Evolutionary conservation across 2,797 vertebrate genomes (phyloP).

Genomic region (Dermochelys coriacea): DNA sequence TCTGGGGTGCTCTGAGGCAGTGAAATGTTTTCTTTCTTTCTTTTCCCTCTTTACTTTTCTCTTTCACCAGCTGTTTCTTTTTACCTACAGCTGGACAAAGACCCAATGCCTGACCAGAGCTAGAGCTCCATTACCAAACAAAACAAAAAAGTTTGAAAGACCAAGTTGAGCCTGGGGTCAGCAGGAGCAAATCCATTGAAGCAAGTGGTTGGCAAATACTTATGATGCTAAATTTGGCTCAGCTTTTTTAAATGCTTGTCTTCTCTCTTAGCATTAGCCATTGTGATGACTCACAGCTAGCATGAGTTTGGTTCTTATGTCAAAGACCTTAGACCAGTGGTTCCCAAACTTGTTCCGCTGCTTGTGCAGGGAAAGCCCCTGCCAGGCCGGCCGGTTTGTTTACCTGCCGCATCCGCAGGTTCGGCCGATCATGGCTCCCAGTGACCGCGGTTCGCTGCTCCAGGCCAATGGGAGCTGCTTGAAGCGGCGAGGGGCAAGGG

Average conservation of each 20-base stretch:
- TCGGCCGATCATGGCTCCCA: too few species aligned
- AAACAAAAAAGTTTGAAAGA: not conserved
- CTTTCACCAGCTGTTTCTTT: not conserved
- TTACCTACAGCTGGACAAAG: not conserved
- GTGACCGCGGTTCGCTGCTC: too few species aligned
- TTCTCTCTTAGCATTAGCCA: fast-evolving
- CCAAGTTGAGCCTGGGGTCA: not conserved
- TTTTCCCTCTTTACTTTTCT: not conserved
- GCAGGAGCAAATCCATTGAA: not conserved
- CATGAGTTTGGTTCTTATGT: not conserved
- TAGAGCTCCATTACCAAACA: not conserved
- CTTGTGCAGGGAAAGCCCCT: too few species aligned
- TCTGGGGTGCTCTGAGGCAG: not conserved
- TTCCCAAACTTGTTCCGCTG: too few species aligned
- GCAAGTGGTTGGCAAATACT: not conserved
- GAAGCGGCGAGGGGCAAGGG: too few species aligned
- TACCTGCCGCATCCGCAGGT: too few species aligned
- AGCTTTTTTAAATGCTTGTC: not conserved
- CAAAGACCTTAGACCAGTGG: fast-evolving
- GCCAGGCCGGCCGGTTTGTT: too few species aligned
- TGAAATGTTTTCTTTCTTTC: not conserved
- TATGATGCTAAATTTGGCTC: fast-evolving
- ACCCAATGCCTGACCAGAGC: not conserved
- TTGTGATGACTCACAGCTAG: fast-evolving
- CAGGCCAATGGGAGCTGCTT: too few species aligned